These are phyloP conservation scores for Lytechinus pictus DNA, from an alignment of 35 echinoderm and acorn worm species.

Conservation along the genomic window DNA sequence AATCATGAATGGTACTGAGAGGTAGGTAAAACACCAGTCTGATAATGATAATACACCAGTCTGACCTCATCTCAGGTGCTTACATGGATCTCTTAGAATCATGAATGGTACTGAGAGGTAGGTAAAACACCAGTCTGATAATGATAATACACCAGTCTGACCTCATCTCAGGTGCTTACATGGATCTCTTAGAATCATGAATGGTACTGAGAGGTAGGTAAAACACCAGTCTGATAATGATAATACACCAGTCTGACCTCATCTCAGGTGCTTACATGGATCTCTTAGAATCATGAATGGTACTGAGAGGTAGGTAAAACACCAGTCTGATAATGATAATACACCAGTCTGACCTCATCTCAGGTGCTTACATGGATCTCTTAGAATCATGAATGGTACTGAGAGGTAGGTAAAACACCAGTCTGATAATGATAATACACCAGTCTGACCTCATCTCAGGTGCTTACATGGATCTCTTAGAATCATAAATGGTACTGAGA, in stretches of 20 bases:
- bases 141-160: too few relatives aligned
- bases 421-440: slow-evolving; percentile 54
- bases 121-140: neutral
- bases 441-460: slow-evolving; percentile 59
- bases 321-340: neutral
- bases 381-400: too few relatives aligned
- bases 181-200: too few relatives aligned
- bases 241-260: slow-evolving; percentile 62
- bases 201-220: too few relatives aligned
- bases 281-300: slow-evolving; percentile 36
- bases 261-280: slow-evolving; percentile 78
- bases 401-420: neutral
- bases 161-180: too few relatives aligned
- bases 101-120: neutral
- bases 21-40: neutral
- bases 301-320: neutral
- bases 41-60: slow-evolving; percentile 55
- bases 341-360: too few relatives aligned
- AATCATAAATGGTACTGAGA: neutral
- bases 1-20: too few relatives aligned
- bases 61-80: slow-evolving; percentile 62
- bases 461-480: slow-evolving; percentile 77
- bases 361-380: too few relatives aligned
- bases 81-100: slow-evolving; percentile 74
- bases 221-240: slow-evolving; percentile 12